phyloP scores from a whole-genome alignment of 2,888 invertebrate species.

The Colostygia pectinataria region DNA sequence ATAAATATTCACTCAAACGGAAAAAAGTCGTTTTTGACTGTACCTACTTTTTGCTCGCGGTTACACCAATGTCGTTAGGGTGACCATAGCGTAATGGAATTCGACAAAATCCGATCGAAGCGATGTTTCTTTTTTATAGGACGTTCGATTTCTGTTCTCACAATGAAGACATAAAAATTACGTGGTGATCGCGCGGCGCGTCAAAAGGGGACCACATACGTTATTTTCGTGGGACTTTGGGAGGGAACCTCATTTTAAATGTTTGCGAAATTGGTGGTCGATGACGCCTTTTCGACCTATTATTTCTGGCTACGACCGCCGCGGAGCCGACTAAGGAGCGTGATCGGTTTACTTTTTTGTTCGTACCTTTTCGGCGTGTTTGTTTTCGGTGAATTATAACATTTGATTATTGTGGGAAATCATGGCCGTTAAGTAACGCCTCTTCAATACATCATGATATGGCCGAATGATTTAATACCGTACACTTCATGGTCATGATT shows the following conservation, averaged over 20 bases:
- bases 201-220: conserved; percentile 77
- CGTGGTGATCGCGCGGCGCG: conserved; percentile 60
- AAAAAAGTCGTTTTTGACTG: conserved; percentile 64
- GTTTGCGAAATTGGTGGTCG: conserved; percentile 76
- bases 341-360: conserved; percentile 57
- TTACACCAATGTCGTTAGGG: conserved; percentile 74
- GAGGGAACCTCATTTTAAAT: conserved; percentile 57
- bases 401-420: conserved; percentile 75
- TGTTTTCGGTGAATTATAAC: conserved; percentile 73
- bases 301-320: conserved; percentile 68
- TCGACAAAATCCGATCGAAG: conserved; percentile 60
- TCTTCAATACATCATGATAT: conserved; percentile 28
- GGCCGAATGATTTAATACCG: conserved; percentile 18
- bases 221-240: conserved; percentile 65
- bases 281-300: conserved; percentile 78
- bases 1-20: conserved; percentile 51
- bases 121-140: conserved; percentile 52
- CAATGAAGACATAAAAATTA: conserved; percentile 82
- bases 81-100: conserved; percentile 70
- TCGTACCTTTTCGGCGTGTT: conserved; percentile 62
- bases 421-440: conserved; percentile 42
- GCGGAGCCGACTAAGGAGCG: conserved; percentile 62
- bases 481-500: conserved; percentile 9
- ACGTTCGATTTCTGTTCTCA: conserved; percentile 64
- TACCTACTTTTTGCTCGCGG: conserved; percentile 61